Evolutionary conservation across 2,797 vertebrate species (phyloP).

Genomic region (Lutjanus argentimaculatus): DNA sequence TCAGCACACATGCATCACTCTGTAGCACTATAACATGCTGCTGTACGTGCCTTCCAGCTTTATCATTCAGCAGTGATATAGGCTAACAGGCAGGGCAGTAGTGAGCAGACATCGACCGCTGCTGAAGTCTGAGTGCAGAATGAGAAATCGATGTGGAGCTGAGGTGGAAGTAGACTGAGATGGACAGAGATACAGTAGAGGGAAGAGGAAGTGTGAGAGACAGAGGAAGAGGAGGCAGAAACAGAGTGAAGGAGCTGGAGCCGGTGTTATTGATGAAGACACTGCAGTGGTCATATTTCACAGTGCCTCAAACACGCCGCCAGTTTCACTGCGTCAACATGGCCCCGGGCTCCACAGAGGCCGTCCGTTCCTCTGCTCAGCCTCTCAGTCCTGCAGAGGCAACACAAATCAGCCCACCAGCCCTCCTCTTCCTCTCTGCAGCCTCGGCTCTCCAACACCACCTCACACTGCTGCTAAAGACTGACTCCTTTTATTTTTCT

Average conservation of each 20-base stretch:
- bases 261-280: conserved; percentile 47
- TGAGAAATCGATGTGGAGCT: conserved; percentile 12
- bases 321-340: conserved; percentile 51
- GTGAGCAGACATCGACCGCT: neutral
- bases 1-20: neutral
- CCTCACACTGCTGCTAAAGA: conserved; percentile 1
- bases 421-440: conserved; percentile 2
- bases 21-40: neutral
- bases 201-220: conserved; percentile 16
- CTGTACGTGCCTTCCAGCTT: neutral
- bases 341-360: conserved; percentile 20
- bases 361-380: conserved; percentile 29
- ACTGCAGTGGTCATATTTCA: conserved; percentile 74
- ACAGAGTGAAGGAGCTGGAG: conserved; percentile 3
- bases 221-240: neutral
- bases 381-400: conserved; percentile 37
- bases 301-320: conserved; percentile 4
- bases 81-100: too few relatives aligned
- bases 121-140: conserved; percentile 7
- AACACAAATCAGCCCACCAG: conserved; percentile 2
- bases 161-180: conserved; percentile 5
- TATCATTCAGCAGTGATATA: neutral
- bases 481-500: conserved; percentile 18
- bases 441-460: neutral
- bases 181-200: neutral